A percentile compares a stretch with the other conserved stretches of the same genome.
These are phyloP conservation scores for Aphaenogaster rudis DNA, from an alignment of 1,140 invertebrate genomes.

Conservation along the genomic window DNA sequence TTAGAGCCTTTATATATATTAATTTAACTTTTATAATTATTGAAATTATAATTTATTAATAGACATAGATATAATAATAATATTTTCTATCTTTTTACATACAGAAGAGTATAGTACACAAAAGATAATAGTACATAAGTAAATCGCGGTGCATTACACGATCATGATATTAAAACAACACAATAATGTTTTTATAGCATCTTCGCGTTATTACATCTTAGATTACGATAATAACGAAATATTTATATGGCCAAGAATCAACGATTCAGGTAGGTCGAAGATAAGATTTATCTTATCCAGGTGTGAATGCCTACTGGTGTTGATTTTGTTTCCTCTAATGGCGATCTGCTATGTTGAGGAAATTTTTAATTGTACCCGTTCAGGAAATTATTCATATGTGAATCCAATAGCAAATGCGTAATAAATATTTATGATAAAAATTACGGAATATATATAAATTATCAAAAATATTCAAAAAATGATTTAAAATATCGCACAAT, in stretches of 20 bases:
- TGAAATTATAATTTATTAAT: too few relatives aligned
- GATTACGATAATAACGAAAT: slow-evolving; percentile 53
- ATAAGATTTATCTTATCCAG: slow-evolving; percentile 70
- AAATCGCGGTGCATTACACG: not conserved
- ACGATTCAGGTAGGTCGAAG: slow-evolving; percentile 63
- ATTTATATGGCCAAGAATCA: slow-evolving; percentile 62
- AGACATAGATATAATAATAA: too few relatives aligned
- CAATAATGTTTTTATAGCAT: slow-evolving; percentile 52
- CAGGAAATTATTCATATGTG: not conserved
- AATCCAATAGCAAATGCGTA: not conserved
- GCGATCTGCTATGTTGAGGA: not conserved
- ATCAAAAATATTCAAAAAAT: not conserved
- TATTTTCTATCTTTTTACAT: not conserved
- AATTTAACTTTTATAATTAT: too few relatives aligned
- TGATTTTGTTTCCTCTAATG: slow-evolving; percentile 21
- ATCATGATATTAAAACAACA: not conserved
- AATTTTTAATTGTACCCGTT: not conserved
- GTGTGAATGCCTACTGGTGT: slow-evolving; percentile 61
- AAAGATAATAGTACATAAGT: not conserved
- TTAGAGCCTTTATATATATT: too few relatives aligned
- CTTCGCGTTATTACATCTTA: not conserved
- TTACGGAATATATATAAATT: not conserved
- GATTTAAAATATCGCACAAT: not conserved
- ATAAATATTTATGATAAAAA: too few relatives aligned
- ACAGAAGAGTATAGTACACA: not conserved